These are phyloP conservation scores for Petaurus breviceps DNA, from an alignment of 2,113 vertebrate genomes.

Conservation along the genomic window DNA sequence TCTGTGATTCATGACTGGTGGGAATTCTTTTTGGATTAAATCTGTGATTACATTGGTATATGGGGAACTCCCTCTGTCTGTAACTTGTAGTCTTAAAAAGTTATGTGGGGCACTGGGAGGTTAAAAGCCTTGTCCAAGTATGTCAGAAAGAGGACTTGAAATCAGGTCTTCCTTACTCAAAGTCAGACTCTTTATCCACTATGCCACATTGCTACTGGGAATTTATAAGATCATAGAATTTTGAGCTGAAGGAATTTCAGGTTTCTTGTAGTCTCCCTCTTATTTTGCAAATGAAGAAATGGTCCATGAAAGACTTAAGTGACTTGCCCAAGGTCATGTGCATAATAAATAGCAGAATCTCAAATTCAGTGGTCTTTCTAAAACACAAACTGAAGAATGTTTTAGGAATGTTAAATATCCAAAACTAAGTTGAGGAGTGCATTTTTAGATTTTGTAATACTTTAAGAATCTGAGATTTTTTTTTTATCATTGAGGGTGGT, in stretches of 20 bases:
- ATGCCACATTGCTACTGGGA: background rate
- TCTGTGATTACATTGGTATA: background rate
- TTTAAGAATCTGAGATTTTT: background rate
- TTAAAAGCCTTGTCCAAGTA: background rate
- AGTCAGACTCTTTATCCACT: background rate
- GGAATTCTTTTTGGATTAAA: background rate
- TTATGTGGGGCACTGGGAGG: background rate
- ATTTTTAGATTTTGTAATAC: background rate
- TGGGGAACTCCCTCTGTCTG: background rate
- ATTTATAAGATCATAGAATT: background rate
- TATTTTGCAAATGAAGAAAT: background rate
- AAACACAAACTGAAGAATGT: background rate
- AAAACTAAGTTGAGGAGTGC: background rate
- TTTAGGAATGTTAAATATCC: background rate
- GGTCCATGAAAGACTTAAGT: background rate
- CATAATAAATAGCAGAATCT: background rate
- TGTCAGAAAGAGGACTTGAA: background rate
- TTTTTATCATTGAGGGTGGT: background rate
- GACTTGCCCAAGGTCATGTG: background rate
- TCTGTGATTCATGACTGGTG: background rate
- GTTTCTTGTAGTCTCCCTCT: background rate
- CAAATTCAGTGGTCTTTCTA: background rate
- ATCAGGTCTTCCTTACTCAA: background rate
- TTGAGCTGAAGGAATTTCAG: constrained; percentile 53
- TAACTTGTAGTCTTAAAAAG: background rate